Evolutionary conservation across 2,113 vertebrate species (phyloP), one percentile per base, ranked within the genome.

Genomic region (Procavia capensis): DNA sequence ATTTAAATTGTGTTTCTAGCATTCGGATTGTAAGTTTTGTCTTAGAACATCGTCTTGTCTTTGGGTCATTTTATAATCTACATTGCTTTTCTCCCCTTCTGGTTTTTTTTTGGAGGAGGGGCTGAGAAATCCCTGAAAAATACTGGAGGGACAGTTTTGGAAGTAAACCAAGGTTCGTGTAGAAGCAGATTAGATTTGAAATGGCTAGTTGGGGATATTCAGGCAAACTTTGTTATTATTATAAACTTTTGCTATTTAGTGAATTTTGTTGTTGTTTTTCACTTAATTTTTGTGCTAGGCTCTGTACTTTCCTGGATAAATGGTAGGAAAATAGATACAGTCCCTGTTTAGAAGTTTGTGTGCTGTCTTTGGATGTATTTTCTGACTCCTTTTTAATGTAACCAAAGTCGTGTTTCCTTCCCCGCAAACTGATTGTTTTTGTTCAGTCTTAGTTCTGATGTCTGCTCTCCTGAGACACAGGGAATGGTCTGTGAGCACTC

Each of bases 121-220:
- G 11, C 41, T 93, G 75, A 95, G 70, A 86, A 70, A 47, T 92
- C 93, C 57, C 90, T 95, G 79, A 81, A 41, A 93, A 36, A 17
- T 90, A 41, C 80, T 94, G 93, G 57, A 89, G 36, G 70, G 78
- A 88, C 59, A 85, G 76, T 81, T 93, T 91, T 74, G 39, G 66
- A 41, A 41, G 2, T 90, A 90, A n/a, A 61, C 92, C 31, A 85
- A 64, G 78, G 24, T 6, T 94, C 63, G 66, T 87, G 95, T 89
- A 89, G 91, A 96, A 91, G 24, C 47, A 91, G 74, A 80, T 14
- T 82, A 83, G 66, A 89, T 89, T 88, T 85, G 45, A 85, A 89
- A 78, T 95, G 17, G 7, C 41, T 70, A 54, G 20, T 85, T 93
- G 75, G 59, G 31, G 5, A 75, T 87, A 92, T 45, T 90, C 68